Evolutionary conservation across 1,140 invertebrate species (phyloP), one percentile per base, ranked within the genome.

Genomic region (Notospermus geniculatus): DNA sequence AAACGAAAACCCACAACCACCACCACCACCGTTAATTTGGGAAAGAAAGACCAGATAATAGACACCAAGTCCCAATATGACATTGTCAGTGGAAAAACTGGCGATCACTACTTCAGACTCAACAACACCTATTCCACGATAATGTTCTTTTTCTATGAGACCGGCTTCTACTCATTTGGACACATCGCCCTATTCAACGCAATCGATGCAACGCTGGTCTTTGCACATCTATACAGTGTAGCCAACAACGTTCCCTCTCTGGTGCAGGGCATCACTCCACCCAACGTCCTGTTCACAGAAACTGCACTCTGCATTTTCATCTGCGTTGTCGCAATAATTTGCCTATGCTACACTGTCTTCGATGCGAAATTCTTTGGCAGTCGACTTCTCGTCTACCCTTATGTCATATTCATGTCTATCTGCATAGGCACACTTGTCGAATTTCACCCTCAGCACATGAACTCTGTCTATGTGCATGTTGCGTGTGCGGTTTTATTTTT

Each of bases 91-190:
- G 46, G 46, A 7, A 50, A 50, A 50, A 50, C 46, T 5, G 46
- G 46, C 46, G 46, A 50, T 27, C 46, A 50, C 25, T 50, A 23
- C n/a, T 50, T 50, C 46, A 19, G 46, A n/a, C 46, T 50, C 19
- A 50, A 50, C 25, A 50, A 50, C 46, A 50, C 46, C n/a, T 50
- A 50, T 50, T 50, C 46, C 9, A 50, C 46, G 4, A n/a, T 50
- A 50, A 50, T 50, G 46, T 50, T 50, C n/a, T 50, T 50, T n/a
- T 50, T 50, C 46, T 50, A 50, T 27, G 46, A 50, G n/a, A 50
- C 46, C 25, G 46, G 46, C 4, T 50, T 50, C 46, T 50, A 50
- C 25, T 50, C 46, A n/a, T 50, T 50, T 50, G 46, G 46, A n/a
- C 46, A 7, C 25, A n/a, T 50, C n/a, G 46, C 46, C 4, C 46